Conservation (phyloP, 2,888 invertebrate species). For the Drosophila kambysellisi region DNA sequence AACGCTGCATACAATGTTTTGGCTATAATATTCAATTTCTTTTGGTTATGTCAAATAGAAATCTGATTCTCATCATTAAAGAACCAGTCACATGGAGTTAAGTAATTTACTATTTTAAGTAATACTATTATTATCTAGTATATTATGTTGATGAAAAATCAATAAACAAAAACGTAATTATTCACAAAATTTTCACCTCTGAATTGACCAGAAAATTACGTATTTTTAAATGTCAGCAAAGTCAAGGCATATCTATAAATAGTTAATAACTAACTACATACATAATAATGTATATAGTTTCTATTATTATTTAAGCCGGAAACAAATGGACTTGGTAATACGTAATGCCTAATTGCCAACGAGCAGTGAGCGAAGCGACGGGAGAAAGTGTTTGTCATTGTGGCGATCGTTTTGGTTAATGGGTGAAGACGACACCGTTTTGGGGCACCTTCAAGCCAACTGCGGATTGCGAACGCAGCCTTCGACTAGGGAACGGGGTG, state of each 20-base stretch:
- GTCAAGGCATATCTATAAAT: not conserved
- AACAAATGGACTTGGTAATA: constrained; percentile 33
- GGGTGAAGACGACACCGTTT: constrained; percentile 60
- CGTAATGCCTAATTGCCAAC: constrained; percentile 56
- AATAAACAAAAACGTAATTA: not conserved
- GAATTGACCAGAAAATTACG: not conserved
- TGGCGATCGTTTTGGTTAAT: constrained; percentile 68
- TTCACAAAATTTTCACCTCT: too few relatives aligned
- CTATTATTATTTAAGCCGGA: constrained; percentile 11
- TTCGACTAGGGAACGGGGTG: constrained; percentile 16
- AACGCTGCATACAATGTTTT: not conserved
- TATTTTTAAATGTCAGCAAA: not conserved
- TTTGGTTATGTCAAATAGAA: not conserved
- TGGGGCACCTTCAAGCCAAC: constrained; percentile 9
- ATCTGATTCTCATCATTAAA: not conserved
- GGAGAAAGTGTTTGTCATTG: constrained; percentile 74
- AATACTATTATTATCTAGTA: not conserved
- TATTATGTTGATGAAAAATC: not conserved
- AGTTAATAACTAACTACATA: not conserved
- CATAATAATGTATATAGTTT: constrained; percentile 3
- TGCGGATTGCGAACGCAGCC: constrained; percentile 31
- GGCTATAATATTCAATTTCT: not conserved
- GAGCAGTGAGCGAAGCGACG: constrained; percentile 26
- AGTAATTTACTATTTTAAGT: not conserved
- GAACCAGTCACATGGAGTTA: not conserved